These are phyloP conservation scores for Diacarnus erythraeanus DNA, from an alignment of 37 sponge, comb jelly and placozoan species.

Conservation along the genomic window DNA sequence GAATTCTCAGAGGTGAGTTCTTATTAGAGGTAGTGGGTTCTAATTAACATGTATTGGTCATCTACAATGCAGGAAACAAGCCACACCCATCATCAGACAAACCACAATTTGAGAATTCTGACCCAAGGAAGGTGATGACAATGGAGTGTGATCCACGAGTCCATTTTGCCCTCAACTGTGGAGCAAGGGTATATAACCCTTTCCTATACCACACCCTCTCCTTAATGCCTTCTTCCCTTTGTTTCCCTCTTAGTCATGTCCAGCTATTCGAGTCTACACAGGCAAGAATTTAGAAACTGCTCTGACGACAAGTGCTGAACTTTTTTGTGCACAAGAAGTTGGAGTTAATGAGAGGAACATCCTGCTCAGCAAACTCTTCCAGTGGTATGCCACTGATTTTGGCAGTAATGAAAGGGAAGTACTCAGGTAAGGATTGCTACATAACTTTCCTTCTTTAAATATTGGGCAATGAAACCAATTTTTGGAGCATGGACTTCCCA, in stretches of 20 bases:
- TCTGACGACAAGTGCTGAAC: slow-evolving; percentile 56
- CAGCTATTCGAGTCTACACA: slow-evolving; percentile 86
- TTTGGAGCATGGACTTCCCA: no score
- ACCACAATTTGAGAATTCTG: slow-evolving; percentile 42
- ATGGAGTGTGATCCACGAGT: slow-evolving; percentile 76
- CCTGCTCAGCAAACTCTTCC: slow-evolving; percentile 71
- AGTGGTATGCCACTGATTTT: slow-evolving; percentile 85
- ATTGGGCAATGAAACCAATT: no score
- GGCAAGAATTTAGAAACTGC: slow-evolving; percentile 64
- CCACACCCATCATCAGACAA: slow-evolving; percentile 65
- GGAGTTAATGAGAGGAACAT: slow-evolving; percentile 31
- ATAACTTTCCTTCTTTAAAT: no score
- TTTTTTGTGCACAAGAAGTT: slow-evolving; percentile 79
- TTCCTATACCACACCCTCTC: neutral
- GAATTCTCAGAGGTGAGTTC: slow-evolving; percentile 77
- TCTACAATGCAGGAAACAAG: slow-evolving; percentile 50
- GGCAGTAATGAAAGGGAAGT: slow-evolving; percentile 36
- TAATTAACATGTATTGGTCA: no score
- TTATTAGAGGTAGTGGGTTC: neutral
- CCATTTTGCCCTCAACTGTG: slow-evolving; percentile 93
- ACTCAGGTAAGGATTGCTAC: slow-evolving; percentile 63
- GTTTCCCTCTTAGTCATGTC: slow-evolving; percentile 67
- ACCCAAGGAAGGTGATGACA: slow-evolving; percentile 53
- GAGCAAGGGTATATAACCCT: slow-evolving; percentile 70
- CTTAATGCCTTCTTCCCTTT: neutral